Conservation (phyloP, 2,888 invertebrate species). For the Xestia xanthographa region DNA sequence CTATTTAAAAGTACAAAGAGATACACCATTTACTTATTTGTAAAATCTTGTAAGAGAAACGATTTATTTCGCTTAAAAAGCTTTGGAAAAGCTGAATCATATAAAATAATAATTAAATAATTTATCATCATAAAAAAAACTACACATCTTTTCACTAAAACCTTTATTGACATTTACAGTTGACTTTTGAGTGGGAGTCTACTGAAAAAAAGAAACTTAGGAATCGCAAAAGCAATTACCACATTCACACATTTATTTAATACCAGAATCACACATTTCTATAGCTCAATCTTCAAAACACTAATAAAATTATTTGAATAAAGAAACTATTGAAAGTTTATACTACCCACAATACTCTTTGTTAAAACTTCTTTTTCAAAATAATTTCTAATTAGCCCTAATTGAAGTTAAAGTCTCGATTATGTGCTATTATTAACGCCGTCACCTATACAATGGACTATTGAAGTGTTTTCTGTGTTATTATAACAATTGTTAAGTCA, state of each 20-base stretch:
- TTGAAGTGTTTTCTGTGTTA: conserved; percentile 37
- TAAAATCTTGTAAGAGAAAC: not conserved
- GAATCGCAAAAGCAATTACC: not conserved
- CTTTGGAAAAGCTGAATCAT: not conserved
- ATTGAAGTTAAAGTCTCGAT: conserved; percentile 30
- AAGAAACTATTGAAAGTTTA: conserved; percentile 12
- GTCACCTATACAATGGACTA: conserved; percentile 33
- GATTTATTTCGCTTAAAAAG: not conserved
- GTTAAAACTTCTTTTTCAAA: conserved; percentile 21
- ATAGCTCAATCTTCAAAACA: not conserved
- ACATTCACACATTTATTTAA: not conserved
- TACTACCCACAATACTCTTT: conserved; percentile 24
- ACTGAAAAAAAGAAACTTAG: not conserved
- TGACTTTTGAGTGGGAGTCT: not conserved
- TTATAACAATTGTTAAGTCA: conserved; percentile 39
- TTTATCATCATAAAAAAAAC: not conserved
- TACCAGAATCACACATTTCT: not conserved
- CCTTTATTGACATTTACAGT: not conserved
- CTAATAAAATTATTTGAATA: not conserved
- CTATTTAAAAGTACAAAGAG: not conserved
- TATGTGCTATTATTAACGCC: conserved; percentile 46
- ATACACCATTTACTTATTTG: not conserved
- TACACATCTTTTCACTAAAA: not conserved
- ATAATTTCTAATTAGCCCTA: conserved; percentile 30
- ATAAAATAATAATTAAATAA: not conserved